Percentiles rank a stretch among this genome's conserved stretches.
Evolutionary conservation across 1,140 invertebrate genomes (phyloP).

Genomic region (Meteorus sp.): DNA sequence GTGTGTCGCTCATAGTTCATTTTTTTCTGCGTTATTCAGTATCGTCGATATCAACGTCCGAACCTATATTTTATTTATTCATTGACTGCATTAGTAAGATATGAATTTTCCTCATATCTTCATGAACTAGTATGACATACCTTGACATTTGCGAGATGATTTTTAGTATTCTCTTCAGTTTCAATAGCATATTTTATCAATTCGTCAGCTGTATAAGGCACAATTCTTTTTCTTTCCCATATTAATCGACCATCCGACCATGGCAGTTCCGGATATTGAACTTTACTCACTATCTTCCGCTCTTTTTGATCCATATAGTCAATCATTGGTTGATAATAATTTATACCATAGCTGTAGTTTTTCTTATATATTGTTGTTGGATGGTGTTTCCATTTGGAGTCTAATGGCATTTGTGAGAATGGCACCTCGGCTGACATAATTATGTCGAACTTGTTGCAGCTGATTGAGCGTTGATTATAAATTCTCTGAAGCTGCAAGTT

Average conservation of each 20-base stretch:
- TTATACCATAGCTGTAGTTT: slow-evolving; percentile 79
- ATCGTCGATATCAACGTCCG: too few species aligned
- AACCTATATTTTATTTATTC: slow-evolving; percentile 12
- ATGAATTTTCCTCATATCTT: not conserved
- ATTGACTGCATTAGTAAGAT: slow-evolving; percentile 16
- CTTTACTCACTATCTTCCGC: slow-evolving; percentile 43
- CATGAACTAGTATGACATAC: slow-evolving; percentile 33
- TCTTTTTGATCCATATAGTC: slow-evolving; percentile 71
- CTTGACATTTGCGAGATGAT: slow-evolving; percentile 63
- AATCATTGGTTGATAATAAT: slow-evolving; percentile 82
- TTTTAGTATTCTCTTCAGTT: slow-evolving; percentile 68
- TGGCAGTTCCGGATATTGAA: slow-evolving; percentile 67
- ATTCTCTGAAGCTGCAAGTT: not conserved
- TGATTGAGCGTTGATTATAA: slow-evolving; percentile 7
- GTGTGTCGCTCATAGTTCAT: slow-evolving; percentile 31
- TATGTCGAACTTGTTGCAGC: slow-evolving; percentile 3
- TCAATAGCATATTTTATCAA: slow-evolving; percentile 65
- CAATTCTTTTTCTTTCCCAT: slow-evolving; percentile 58
- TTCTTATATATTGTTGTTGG: slow-evolving; percentile 73
- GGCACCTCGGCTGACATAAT: slow-evolving; percentile 48
- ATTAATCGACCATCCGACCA: slow-evolving; percentile 69
- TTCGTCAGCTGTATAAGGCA: slow-evolving; percentile 66
- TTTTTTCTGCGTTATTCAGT: too few species aligned
- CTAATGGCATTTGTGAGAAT: slow-evolving; percentile 55
- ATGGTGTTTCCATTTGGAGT: slow-evolving; percentile 47